phyloP scores from a whole-genome alignment of 2,113 vertebrate genomes.

The Platysteira castanea region DNA sequence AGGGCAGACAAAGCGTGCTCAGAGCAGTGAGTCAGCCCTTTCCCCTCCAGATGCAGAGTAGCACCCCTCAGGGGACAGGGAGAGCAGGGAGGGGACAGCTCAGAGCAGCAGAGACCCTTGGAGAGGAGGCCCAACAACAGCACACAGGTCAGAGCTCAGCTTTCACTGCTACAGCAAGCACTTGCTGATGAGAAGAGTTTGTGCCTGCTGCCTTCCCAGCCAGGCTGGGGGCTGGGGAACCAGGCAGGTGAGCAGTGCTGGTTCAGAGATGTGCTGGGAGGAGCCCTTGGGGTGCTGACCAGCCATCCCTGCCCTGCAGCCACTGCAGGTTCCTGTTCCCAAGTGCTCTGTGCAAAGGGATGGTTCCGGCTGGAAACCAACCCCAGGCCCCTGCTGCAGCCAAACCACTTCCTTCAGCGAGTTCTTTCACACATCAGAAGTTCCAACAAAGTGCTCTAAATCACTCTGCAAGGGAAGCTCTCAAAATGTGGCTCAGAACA shows the following conservation, averaged over 20 bases:
- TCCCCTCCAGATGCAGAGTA: neutral
- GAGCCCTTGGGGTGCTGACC: neutral
- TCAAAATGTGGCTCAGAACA: neutral
- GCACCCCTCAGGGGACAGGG: neutral
- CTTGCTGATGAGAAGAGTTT: neutral
- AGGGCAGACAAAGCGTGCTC: neutral
- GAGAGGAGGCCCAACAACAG: neutral
- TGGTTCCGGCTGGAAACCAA: neutral
- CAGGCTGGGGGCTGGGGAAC: neutral
- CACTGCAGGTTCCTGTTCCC: neutral
- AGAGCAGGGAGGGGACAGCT: neutral
- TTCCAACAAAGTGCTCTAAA: neutral
- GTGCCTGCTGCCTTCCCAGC: neutral
- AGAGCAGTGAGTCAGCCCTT: neutral
- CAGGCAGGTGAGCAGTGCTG: neutral
- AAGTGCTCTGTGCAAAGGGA: neutral
- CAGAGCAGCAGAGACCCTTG: neutral
- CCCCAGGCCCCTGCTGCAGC: neutral
- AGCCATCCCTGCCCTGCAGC: neutral
- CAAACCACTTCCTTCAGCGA: slow-evolving; percentile 2
- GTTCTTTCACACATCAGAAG: neutral
- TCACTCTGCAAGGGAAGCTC: neutral
- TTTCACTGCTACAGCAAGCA: neutral
- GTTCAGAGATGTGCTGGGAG: neutral
- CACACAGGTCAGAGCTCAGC: neutral